Conservation (phyloP, 2,113 vertebrate genomes). For the Mus pahari region DNA sequence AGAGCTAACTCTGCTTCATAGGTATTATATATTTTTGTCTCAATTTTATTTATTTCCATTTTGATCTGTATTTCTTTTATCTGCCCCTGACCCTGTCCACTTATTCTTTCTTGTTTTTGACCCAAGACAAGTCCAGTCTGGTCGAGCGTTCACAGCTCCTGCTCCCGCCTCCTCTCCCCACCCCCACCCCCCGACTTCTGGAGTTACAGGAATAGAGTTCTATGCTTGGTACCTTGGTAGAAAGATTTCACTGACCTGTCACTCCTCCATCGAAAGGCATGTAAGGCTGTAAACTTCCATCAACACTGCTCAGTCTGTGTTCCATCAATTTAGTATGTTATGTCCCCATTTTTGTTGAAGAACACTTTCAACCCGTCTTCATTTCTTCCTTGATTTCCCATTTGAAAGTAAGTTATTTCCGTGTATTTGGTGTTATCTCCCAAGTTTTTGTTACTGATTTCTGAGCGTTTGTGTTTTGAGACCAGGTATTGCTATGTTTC, state of each 20-base stretch:
- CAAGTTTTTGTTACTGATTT: not conserved
- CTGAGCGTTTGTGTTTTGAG: not conserved
- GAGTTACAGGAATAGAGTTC: not conserved
- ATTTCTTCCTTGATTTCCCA: not conserved
- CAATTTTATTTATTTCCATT: not conserved
- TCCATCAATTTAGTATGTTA: not conserved
- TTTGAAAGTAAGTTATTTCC: not conserved
- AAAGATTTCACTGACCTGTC: not conserved
- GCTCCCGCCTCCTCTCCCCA: no score
- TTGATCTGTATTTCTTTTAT: not conserved
- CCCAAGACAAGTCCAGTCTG: no score
- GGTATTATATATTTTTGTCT: not conserved
- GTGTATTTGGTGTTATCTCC: not conserved
- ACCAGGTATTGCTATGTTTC: not conserved
- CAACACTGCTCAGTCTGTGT: not conserved
- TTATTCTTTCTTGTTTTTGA: not conserved
- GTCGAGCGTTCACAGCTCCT: not conserved
- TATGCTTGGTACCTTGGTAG: not conserved
- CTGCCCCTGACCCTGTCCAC: rapidly evolving
- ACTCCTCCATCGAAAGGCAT: not conserved
- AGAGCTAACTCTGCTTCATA: not conserved
- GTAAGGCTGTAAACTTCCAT: not conserved
- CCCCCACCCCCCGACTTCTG: not conserved
- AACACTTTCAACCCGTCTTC: not conserved
- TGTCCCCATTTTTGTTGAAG: not conserved